Conservation (phyloP, 2,797 vertebrate genomes). For the Argya squamiceps region DNA sequence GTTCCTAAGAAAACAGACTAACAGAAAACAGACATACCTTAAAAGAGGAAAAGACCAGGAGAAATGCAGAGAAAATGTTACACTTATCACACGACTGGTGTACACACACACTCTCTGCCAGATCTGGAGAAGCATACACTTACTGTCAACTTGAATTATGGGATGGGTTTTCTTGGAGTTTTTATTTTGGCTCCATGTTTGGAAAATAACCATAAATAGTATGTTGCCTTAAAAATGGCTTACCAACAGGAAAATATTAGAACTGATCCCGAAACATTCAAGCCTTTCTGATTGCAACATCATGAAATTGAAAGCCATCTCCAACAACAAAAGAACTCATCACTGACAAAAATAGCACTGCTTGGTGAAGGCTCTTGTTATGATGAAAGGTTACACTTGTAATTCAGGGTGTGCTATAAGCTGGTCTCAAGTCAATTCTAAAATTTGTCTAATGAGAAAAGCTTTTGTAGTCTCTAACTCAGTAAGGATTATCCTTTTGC, state of each 20-base stretch:
- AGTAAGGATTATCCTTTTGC: not conserved
- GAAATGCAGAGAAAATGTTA: not conserved
- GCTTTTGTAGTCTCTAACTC: not conserved
- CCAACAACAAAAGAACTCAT: conserved; percentile 13
- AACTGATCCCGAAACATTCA: not conserved
- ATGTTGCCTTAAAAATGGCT: conserved; percentile 16
- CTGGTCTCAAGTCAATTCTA: not conserved
- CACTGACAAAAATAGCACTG: not conserved
- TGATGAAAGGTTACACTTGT: not conserved
- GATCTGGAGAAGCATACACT: not conserved
- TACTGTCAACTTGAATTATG: not conserved
- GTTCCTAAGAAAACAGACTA: not conserved
- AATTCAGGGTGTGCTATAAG: not conserved
- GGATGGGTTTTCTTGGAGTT: not conserved
- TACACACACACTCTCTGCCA: not conserved
- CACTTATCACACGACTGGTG: not conserved
- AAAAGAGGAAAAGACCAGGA: not conserved
- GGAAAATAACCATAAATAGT: conserved; percentile 24
- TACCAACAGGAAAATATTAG: conserved; percentile 42
- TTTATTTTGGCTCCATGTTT: conserved; percentile 1
- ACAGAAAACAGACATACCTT: not conserved
- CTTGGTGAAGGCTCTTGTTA: not conserved
- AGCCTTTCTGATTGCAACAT: conserved; percentile 5
- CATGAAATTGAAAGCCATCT: conserved; percentile 24
- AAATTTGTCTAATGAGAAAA: not conserved